phyloP scores from a whole-genome alignment of 2,888 invertebrate genomes.

The Cephus pygmeus region DNA sequence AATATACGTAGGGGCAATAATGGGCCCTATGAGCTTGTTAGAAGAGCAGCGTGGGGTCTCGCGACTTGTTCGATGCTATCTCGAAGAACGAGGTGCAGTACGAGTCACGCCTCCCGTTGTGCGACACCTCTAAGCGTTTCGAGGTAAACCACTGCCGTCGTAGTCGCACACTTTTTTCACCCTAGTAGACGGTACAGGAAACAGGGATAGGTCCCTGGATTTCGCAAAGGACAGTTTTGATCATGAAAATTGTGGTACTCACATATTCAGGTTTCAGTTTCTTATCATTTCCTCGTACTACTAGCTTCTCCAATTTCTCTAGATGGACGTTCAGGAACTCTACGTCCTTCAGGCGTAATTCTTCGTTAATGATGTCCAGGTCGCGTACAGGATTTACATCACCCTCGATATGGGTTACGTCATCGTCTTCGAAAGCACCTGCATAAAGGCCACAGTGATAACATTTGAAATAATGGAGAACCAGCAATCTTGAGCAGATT shows the following conservation, averaged over 20 bases:
- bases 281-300: slow-evolving; percentile 89
- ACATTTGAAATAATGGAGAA: neutral
- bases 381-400: slow-evolving; percentile 98
- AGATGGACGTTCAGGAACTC: slow-evolving; percentile 85
- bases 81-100: neutral
- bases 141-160: neutral
- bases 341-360: slow-evolving; percentile 93
- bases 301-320: slow-evolving; percentile 88
- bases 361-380: slow-evolving; percentile 95
- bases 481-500: neutral
- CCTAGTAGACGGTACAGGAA: neutral
- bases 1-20: neutral
- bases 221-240: neutral
- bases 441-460: slow-evolving; percentile 24
- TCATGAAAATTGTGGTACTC: slow-evolving; percentile 61
- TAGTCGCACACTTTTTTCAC: neutral
- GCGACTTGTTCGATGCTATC: neutral
- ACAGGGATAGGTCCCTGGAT: neutral
- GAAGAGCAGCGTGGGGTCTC: neutral
- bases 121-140: neutral
- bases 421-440: slow-evolving; percentile 98
- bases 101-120: neutral
- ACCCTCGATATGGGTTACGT: slow-evolving; percentile 98
- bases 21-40: neutral
- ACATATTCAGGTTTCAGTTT: slow-evolving; percentile 96